Evolutionary conservation across 2,113 vertebrate genomes (phyloP).

Genomic region (Podarcis muralis): DNA sequence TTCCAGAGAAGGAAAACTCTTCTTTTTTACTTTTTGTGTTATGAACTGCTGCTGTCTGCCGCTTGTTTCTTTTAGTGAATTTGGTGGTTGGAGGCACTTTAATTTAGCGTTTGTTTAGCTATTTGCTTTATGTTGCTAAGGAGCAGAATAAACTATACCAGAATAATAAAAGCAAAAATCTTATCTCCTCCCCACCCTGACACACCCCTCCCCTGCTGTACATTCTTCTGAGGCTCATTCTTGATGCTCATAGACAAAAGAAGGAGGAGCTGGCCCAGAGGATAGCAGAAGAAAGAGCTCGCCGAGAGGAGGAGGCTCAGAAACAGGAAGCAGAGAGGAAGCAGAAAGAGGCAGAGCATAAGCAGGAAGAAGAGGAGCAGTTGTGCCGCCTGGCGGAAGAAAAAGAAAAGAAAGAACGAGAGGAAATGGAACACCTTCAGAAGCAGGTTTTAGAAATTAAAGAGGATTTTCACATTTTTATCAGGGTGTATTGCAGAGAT

Average conservation of each 20-base stretch:
- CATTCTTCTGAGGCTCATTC: neutral
- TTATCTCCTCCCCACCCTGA: no score
- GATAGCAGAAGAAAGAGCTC: constrained; percentile 85
- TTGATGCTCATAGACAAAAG: constrained; percentile 77
- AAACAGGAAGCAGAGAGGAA: constrained; percentile 79
- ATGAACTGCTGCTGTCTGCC: neutral
- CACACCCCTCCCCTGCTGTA: no score
- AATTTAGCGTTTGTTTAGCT: neutral
- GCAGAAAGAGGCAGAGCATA: constrained; percentile 77
- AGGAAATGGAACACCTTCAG: constrained; percentile 82
- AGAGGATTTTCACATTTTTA: neutral
- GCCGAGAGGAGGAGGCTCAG: constrained; percentile 84
- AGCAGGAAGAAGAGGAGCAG: constrained; percentile 71
- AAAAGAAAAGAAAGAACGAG: constrained; percentile 79
- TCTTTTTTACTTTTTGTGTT: neutral
- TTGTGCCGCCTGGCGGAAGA: constrained; percentile 71
- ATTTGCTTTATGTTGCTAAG: neutral
- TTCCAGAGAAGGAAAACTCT: neutral
- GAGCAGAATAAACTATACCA: neutral
- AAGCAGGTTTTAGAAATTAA: constrained; percentile 80
- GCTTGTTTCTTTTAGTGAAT: neutral
- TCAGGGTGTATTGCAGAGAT: neutral
- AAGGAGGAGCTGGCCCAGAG: constrained; percentile 87
- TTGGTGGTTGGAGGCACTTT: neutral
- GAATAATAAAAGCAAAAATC: neutral